Percentiles rank a stretch among this genome's conserved stretches.
Evolutionary conservation across 2,888 invertebrate species (phyloP).

Genomic region (Isoperla grammatica): DNA sequence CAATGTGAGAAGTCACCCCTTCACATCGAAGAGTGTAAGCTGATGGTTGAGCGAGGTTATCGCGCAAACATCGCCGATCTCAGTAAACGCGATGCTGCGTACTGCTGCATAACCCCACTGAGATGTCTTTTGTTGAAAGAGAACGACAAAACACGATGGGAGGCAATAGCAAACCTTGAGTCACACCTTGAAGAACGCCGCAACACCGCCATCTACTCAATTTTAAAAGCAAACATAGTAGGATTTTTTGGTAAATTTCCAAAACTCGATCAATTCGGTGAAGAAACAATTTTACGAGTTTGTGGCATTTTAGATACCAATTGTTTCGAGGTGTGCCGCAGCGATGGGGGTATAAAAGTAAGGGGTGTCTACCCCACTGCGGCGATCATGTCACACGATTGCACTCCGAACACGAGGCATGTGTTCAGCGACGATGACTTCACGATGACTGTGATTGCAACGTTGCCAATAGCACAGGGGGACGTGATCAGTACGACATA

Average conservation of each 20-base stretch:
- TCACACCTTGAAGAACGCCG: constrained; percentile 58
- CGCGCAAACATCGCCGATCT: constrained; percentile 50
- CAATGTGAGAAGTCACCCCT: constrained; percentile 52
- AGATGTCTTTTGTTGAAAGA: constrained; percentile 57
- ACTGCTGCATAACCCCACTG: constrained; percentile 61
- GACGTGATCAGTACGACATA: constrained; percentile 62
- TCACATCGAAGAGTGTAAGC: constrained; percentile 57
- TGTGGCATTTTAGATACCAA: constrained; percentile 69
- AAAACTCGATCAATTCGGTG: constrained; percentile 45
- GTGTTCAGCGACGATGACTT: constrained; percentile 53
- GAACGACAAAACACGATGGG: constrained; percentile 50
- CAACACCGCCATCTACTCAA: constrained; percentile 53
- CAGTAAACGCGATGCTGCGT: constrained; percentile 50
- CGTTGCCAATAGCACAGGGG: constrained; percentile 59
- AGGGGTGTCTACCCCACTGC: constrained; percentile 60
- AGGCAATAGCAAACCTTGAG: constrained; percentile 51
- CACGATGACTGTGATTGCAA: constrained; percentile 58
- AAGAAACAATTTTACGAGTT: constrained; percentile 40
- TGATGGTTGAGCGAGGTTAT: constrained; percentile 54
- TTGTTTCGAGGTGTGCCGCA: constrained; percentile 57
- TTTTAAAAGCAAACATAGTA: constrained; percentile 56
- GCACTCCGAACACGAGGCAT: constrained; percentile 66
- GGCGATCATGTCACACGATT: constrained; percentile 66
- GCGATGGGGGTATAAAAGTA: constrained; percentile 48
- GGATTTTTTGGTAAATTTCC: constrained; percentile 48